Base-by-base conservation (phyloP, 2,113 vertebrate species). In the Cervus canadensis region DNA sequence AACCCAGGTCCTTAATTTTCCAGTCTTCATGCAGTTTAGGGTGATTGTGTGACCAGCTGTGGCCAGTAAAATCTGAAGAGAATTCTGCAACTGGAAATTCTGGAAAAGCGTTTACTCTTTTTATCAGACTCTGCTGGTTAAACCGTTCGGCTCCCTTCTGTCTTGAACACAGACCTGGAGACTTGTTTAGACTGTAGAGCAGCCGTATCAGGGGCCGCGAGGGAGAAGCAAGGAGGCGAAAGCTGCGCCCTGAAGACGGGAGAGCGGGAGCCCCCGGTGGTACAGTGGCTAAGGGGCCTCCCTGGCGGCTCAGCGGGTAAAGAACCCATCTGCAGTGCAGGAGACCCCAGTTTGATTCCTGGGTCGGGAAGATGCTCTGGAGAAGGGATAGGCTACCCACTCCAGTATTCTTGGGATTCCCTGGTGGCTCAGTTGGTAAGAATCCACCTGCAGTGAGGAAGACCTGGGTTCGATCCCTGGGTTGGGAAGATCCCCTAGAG, bases 161-260 rank as follows among this genome's bases (percentile, higher is more conserved):
- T 83, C 90, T 90, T 88, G 23, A 81, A 36, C 67, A 52, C 2
- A 43, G 40, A 40, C 8, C 8, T 50, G 50, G 54, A 17, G 9
- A 43, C 12, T 33, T 36, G 40, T 50, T 30, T 25, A 56, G 28
- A 48, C 26, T 11, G 13, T 26, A 36, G 5, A 67, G 48, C 3
- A 50, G 26, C 15, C 43, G 60, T 50, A 50, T 74, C 7, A 50
- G 50, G 50, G 56, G 54, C 40, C 10, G 8, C 3, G n/a, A 96
- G 26, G 45, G 54, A 28, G 89, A 84, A 74, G 48, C 30, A 2
- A 2, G n/a, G 60, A 26, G 33, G 43, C 33, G 33, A 50, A 64
- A 40, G 26, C 26, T 8, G 43, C 0, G 2, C 14, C 30, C 8
- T 15, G 43, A 60, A 26, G 33, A 33, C 2, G 4, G 10, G 26